Evolutionary conservation across 2,888 invertebrate genomes (phyloP).

Genomic region (Argyresthia goedartella): DNA sequence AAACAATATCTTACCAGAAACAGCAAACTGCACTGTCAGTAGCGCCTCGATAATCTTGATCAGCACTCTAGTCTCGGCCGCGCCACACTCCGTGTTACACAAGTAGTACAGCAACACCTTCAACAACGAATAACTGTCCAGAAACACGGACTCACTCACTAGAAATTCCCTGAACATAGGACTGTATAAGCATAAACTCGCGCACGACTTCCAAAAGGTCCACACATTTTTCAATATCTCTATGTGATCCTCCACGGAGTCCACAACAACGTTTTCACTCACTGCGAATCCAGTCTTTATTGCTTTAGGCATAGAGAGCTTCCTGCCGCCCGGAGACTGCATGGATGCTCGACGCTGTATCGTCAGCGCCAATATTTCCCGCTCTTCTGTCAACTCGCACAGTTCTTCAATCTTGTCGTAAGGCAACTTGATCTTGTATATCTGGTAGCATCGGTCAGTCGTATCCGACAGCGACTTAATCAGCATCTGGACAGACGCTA

Average conservation of each 20-base stretch:
- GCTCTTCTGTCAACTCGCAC: slow-evolving; percentile 34
- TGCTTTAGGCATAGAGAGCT: slow-evolving; percentile 21
- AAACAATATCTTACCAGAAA: slow-evolving; percentile 35
- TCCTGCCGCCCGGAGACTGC: slow-evolving; percentile 14
- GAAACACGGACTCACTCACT: slow-evolving; percentile 39
- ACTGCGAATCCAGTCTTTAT: slow-evolving; percentile 19
- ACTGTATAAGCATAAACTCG: slow-evolving; percentile 64
- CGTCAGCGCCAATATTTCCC: slow-evolving; percentile 25
- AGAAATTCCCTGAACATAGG: slow-evolving; percentile 63
- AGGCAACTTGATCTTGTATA: slow-evolving; percentile 41
- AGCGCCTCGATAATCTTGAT: slow-evolving; percentile 51
- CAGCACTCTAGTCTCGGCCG: slow-evolving; percentile 33
- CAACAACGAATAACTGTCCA: slow-evolving; percentile 46
- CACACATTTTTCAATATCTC: slow-evolving; percentile 33
- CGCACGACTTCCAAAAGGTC: slow-evolving; percentile 65
- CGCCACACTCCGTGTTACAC: slow-evolving; percentile 22
- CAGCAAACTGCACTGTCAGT: slow-evolving; percentile 53
- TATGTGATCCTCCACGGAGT: slow-evolving; percentile 30
- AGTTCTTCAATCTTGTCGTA: slow-evolving; percentile 36
- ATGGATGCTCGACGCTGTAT: slow-evolving; percentile 9
- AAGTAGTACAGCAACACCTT: slow-evolving; percentile 38
- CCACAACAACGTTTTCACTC: slow-evolving; percentile 22
- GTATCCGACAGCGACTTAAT: slow-evolving; percentile 46
- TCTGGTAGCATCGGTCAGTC: slow-evolving; percentile 44
- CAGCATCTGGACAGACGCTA: slow-evolving; percentile 54